phyloP scores from a whole-genome alignment of 1,140 invertebrate species.

The Philopotamus ludificatus region DNA sequence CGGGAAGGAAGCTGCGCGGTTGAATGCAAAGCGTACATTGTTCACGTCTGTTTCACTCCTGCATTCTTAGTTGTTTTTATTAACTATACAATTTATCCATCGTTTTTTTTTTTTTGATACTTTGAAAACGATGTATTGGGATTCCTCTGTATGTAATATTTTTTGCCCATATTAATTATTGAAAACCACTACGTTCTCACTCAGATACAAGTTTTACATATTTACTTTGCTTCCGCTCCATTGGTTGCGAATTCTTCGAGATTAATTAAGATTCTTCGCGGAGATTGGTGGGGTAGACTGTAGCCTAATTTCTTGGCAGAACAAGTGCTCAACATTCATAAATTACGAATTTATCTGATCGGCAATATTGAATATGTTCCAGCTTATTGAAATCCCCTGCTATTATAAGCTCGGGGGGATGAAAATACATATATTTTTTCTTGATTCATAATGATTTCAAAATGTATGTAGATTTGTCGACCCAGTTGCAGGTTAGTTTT shows the following conservation, averaged over 20 bases:
- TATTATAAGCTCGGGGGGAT: not conserved
- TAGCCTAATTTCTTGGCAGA: constrained; percentile 25
- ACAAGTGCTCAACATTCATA: constrained; percentile 24
- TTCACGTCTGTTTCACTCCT: no score
- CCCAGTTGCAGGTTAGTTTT: not conserved
- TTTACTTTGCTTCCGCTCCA: not conserved
- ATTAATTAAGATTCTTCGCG: constrained; percentile 21
- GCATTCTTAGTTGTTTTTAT: no score
- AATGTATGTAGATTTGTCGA: constrained; percentile 14
- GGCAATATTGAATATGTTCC: constrained; percentile 20
- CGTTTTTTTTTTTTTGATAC: no score
- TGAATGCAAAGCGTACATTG: no score
- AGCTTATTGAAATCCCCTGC: not conserved
- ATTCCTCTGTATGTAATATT: no score
- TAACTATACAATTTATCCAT: no score
- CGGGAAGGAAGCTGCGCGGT: no score
- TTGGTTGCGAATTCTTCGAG: constrained; percentile 17
- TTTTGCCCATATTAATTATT: no score
- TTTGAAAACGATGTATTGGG: no score
- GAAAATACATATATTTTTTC: not conserved
- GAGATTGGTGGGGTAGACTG: constrained; percentile 16
- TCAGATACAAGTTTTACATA: no score
- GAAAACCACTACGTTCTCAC: no score
- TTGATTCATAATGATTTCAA: not conserved
- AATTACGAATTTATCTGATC: constrained; percentile 24